Evolutionary conservation across 2,888 invertebrate genomes (phyloP).

Genomic region (Drymonia ruficornis): DNA sequence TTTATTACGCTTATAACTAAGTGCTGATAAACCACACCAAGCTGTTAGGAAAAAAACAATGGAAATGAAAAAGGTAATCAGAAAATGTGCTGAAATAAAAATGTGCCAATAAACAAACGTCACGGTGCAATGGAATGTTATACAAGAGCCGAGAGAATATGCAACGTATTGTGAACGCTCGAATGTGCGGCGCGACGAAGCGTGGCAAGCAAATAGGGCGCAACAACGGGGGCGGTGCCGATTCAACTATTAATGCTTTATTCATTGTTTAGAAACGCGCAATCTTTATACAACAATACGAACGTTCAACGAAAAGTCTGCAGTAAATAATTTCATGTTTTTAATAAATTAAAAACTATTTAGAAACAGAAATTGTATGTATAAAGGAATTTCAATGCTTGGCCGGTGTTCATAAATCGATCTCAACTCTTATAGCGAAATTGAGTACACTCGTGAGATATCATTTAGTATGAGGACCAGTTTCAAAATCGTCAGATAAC

Average conservation of each 20-base stretch:
- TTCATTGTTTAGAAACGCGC: conserved; percentile 23
- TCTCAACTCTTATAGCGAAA: no score
- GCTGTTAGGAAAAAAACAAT: conserved; percentile 38
- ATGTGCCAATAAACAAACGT: conserved; percentile 28
- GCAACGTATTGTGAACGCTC: conserved; percentile 46
- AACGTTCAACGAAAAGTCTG: not conserved
- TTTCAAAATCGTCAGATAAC: no score
- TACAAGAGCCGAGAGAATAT: conserved; percentile 42
- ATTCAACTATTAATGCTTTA: conserved; percentile 60
- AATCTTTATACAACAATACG: conserved; percentile 10
- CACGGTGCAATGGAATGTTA: conserved; percentile 49
- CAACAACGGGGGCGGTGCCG: conserved; percentile 54
- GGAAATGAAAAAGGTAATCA: conserved; percentile 31
- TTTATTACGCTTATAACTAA: not conserved
- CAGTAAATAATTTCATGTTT: no score
- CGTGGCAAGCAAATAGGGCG: conserved; percentile 74
- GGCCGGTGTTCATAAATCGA: no score
- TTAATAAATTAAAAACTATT: no score
- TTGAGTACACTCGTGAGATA: no score
- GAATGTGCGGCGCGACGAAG: conserved; percentile 55
- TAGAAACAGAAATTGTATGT: no score
- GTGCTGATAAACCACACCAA: conserved; percentile 50
- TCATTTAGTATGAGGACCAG: no score
- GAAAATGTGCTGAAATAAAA: conserved; percentile 50
- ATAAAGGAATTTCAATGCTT: no score